Percentiles rank a stretch among this genome's conserved stretches.
These are phyloP conservation scores for Limosa lapponica DNA, from an alignment of 2,797 vertebrate genomes.

Conservation along the genomic window DNA sequence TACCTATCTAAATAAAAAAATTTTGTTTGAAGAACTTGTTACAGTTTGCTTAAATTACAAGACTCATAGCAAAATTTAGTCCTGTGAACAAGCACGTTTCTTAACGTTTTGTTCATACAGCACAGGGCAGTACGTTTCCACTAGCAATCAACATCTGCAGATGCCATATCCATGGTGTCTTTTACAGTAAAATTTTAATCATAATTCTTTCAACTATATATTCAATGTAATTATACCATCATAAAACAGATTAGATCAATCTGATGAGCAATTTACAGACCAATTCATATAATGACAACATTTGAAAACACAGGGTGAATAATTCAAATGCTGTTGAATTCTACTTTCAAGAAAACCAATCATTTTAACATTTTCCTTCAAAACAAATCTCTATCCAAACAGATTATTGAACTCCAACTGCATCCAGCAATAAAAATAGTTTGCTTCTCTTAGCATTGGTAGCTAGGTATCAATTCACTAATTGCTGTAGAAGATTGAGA, in stretches of 20 bases:
- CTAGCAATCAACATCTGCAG: background rate
- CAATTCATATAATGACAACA: background rate
- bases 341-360: background rate
- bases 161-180: background rate
- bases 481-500: background rate
- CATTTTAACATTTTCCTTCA: background rate
- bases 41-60: background rate
- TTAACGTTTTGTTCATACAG: background rate
- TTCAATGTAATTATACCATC: background rate
- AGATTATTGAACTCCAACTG: background rate
- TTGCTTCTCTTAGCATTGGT: background rate
- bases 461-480: background rate
- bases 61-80: background rate
- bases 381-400: background rate
- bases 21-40: background rate
- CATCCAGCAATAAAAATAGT: background rate
- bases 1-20: background rate
- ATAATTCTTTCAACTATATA: background rate
- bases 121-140: background rate
- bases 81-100: background rate
- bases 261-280: background rate
- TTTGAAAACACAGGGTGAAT: background rate
- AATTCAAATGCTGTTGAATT: background rate
- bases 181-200: background rate
- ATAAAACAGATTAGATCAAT: background rate